phyloP scores from a whole-genome alignment of 2,797 vertebrate genomes.

The Notolepis coatsorum region DNA sequence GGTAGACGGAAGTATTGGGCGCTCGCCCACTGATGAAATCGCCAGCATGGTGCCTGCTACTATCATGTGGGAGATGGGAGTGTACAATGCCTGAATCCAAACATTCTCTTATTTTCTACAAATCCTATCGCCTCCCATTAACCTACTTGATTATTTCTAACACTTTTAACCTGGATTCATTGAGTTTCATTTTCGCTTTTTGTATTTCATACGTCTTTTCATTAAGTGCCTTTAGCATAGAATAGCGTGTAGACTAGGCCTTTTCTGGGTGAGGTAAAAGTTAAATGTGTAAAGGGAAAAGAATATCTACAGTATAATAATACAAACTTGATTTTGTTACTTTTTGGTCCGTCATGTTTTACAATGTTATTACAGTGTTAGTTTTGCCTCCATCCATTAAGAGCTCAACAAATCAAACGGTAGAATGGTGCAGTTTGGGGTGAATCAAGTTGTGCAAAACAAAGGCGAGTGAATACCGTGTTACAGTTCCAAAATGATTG shows the following conservation, averaged over 20 bases:
- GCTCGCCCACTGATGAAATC: constrained; percentile 96
- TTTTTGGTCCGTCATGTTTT: constrained; percentile 40
- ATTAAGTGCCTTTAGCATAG: constrained; percentile 94
- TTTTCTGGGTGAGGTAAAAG: constrained; percentile 52
- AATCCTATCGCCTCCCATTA: constrained; percentile 45
- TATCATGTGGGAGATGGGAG: constrained; percentile 25
- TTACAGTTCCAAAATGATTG: neutral
- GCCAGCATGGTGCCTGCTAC: constrained; percentile 87
- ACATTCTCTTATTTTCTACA: constrained; percentile 49
- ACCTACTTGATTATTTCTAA: constrained; percentile 70
- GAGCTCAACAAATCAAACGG: constrained; percentile 13
- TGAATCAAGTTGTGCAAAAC: constrained; percentile 13
- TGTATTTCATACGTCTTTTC: constrained; percentile 71
- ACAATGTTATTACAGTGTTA: constrained; percentile 40
- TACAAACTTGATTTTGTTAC: constrained; percentile 52
- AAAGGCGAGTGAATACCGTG: constrained; percentile 26
- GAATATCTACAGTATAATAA: constrained; percentile 37
- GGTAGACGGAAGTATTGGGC: constrained; percentile 98
- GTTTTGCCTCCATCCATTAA: constrained; percentile 56
- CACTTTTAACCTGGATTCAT: constrained; percentile 73
- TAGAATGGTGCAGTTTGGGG: constrained; percentile 54
- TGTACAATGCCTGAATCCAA: constrained; percentile 35
- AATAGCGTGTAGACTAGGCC: constrained; percentile 62
- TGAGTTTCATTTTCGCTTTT: constrained; percentile 40
- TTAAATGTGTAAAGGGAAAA: constrained; percentile 54